Evolutionary conservation across 2,888 invertebrate species (phyloP).

Genomic region (Campoplex nolae): DNA sequence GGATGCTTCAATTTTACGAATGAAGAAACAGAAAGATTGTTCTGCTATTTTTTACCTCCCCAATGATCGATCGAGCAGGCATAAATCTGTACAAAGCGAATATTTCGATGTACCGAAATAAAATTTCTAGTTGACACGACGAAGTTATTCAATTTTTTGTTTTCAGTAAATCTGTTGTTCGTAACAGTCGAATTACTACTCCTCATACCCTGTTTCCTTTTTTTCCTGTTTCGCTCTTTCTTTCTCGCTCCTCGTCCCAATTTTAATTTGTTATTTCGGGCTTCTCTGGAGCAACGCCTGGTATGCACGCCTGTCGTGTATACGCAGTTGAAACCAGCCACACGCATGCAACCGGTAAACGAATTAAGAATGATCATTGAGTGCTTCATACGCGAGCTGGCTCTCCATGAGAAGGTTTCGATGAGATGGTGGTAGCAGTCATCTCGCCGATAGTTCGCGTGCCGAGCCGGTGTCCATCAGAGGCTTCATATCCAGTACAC

Average conservation of each 20-base stretch:
- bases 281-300: slow-evolving; percentile 17
- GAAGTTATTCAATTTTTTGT: too few relatives aligned
- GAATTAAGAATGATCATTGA: slow-evolving; percentile 40
- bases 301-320: slow-evolving; percentile 64
- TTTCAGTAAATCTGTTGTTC: neutral
- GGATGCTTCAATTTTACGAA: too few relatives aligned
- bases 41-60: too few relatives aligned
- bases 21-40: too few relatives aligned
- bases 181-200: slow-evolving; percentile 41
- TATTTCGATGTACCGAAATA: neutral
- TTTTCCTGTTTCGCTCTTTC: slow-evolving; percentile 9
- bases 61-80: too few relatives aligned
- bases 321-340: neutral
- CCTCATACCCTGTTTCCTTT: slow-evolving; percentile 43
- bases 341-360: slow-evolving; percentile 13
- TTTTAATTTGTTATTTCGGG: neutral
- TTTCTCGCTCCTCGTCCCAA: neutral
- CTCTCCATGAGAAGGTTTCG: neutral
- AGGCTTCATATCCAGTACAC: slow-evolving; percentile 65
- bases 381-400: neutral
- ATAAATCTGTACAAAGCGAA: neutral
- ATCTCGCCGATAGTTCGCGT: slow-evolving; percentile 75
- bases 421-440: slow-evolving; percentile 21
- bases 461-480: slow-evolving; percentile 81
- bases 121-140: too few relatives aligned